Base-by-base conservation (phyloP, 2,888 invertebrate species). In the Ichneumon xanthorius region DNA sequence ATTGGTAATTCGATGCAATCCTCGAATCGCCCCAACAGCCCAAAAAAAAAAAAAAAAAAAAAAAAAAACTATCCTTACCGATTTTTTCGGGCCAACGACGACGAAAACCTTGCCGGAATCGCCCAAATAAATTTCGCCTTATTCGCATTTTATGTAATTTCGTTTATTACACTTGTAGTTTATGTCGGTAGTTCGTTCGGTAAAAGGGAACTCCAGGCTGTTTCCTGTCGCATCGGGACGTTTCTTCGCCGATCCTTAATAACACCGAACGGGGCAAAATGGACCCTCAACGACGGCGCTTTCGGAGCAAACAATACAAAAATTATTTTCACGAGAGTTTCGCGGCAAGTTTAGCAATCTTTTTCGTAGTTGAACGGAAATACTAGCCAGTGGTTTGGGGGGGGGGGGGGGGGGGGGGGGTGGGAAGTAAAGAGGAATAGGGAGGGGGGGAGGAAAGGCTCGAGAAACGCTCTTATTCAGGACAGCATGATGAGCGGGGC, bases 281-380 rank as follows among this genome's bases (percentile, higher is more conserved):
- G 55, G 61, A 65, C 53, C 0, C 7, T 19, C 67, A 26, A 61
- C 14, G 22, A 45, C 61, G 26, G 11, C 58, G n/a, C 50, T 58
- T 45, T 48, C 55, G 80, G 70, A 88, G 90, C 92, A 92, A 93
- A 93, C 93, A 92, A 93, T 92, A 92, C 88, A 91, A 90, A 93
- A 93, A 93, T 93, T 91, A 93, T 92, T 92, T 92, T 92, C 91
- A 92, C 91, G 92, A 92, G 90, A 93, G 92, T 92, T 93, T 79
- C 88, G 82, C 88, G 80, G 80, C 80, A 89, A 92, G 91, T 93
- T 93, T 90, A 80, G 90, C 90, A 91, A 92, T 93, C 90, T 92
- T 90, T 90, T 87, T 84, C 88, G 78, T 80, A 89, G 90, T 90
- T 91, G 50, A 45, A 67, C 26, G 9, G 40, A 67, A 53, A 67